These are phyloP conservation scores for Paratilapia polleni DNA, from an alignment of 2,113 vertebrate genomes.

Conservation along the genomic window DNA sequence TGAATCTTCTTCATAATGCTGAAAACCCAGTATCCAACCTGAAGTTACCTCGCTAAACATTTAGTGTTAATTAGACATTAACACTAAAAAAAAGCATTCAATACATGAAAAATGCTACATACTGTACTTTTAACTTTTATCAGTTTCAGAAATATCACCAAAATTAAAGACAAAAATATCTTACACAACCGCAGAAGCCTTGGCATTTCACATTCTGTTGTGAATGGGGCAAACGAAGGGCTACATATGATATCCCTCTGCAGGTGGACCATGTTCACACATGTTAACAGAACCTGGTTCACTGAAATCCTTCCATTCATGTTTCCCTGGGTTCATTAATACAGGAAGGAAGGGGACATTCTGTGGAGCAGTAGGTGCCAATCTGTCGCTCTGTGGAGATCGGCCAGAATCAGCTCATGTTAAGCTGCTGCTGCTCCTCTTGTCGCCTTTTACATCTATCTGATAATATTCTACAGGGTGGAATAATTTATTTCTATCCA, in stretches of 20 bases:
- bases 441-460: constrained; percentile 38
- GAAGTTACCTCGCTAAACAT: too few relatives aligned
- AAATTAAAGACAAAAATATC: not conserved
- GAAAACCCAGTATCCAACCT: not conserved
- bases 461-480: constrained; percentile 28
- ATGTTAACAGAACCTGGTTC: constrained; percentile 36
- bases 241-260: constrained; percentile 32
- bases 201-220: not conserved
- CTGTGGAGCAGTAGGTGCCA: constrained; percentile 73
- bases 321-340: constrained; percentile 57
- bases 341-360: constrained; percentile 70
- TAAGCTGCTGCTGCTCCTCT: constrained; percentile 45
- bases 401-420: constrained; percentile 61
- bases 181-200: not conserved
- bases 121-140: not conserved
- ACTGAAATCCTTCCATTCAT: constrained; percentile 63
- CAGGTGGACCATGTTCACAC: constrained; percentile 1
- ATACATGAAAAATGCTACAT: not conserved
- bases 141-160: not conserved
- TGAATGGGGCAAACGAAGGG: not conserved
- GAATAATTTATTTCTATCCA: constrained; percentile 34
- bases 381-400: constrained; percentile 75
- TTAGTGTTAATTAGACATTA: too few relatives aligned
- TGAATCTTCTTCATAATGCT: not conserved
- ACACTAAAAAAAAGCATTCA: not conserved